Conservation (phyloP, 2,888 invertebrate genomes). For the Alloscopus bannaensis region DNA sequence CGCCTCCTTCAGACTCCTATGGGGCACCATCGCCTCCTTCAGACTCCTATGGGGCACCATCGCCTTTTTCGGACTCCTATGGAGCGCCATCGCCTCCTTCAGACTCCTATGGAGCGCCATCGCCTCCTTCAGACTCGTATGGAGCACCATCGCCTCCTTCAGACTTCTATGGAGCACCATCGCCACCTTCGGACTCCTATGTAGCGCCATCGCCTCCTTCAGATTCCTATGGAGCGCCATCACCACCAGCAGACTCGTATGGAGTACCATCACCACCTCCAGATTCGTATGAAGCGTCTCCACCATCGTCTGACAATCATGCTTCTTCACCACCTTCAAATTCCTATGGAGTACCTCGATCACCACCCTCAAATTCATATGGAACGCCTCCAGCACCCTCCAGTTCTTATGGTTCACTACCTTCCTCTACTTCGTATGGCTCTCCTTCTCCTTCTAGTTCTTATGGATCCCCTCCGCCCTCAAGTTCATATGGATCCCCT, state of each 20-base stretch:
- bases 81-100: neutral
- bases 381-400: neutral
- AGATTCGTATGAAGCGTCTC: neutral
- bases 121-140: conserved; percentile 2
- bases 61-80: neutral
- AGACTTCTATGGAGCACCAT: neutral
- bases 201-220: neutral
- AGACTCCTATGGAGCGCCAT: neutral
- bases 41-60: neutral
- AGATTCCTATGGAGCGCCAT: neutral
- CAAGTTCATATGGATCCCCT: neutral
- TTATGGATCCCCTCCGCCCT: conserved; percentile 18
- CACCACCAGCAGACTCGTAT: conserved; percentile 11
- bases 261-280: neutral
- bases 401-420: neutral
- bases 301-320: neutral
- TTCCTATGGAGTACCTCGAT: neutral
- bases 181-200: neutral
- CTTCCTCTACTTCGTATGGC: neutral
- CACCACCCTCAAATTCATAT: neutral
- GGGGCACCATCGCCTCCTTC: neutral
- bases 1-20: conserved; percentile 1
- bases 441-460: conserved; percentile 16
- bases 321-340: neutral
- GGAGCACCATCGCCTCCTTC: neutral